Base-by-base conservation (phyloP, 2,888 invertebrate genomes). In the Rhamnusium bicolor region DNA sequence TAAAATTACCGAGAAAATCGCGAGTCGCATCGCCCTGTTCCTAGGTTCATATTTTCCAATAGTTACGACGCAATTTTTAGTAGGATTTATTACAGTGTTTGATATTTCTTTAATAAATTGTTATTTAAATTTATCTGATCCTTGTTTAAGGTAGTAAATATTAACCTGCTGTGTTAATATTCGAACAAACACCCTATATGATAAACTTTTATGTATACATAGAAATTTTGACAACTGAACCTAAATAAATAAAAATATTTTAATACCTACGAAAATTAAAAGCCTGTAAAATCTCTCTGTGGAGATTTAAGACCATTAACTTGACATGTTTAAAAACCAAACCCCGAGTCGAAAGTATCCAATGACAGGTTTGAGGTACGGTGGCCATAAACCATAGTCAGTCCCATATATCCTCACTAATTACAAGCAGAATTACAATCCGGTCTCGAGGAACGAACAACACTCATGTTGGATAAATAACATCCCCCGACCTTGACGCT, bases 401-500 rank as follows among this genome's bases (percentile, higher is more conserved):
- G 67, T 75, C 81, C 83, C 81, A 83, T 83, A 84, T 84, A 84
- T 84, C 80, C 82, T 84, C 79, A 77, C 84, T 85, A 85, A 85
- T 85, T 85, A 85, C 84, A 80, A 82, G 81, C 80, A 84, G 84
- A 84, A 82, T 79, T 81, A 82, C 82, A 81, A 80, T 78, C 77
- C 74, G 71, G 76, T 76, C 77, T 71, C 47, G 72, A 51, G 32
- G 65, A 47, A 65, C 65, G 47, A 65, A 65, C 58, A 53, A 58
- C 71, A 67, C 71, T 71, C 71, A 67, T 71, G 60, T 49, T 61
- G 77, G 81, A 81, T 81, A 79, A 81, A 81, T 79, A 79, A 80
- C 82, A 77, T 78, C 78, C 82, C 83, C 80, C 85, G 86, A 87
- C 87, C 87, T 87, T 87, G 87, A 87, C 84, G 82, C 82, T 80